These are phyloP conservation scores for Malacoraja senta DNA, from an alignment of 2,797 vertebrate species.

Conservation along the genomic window DNA sequence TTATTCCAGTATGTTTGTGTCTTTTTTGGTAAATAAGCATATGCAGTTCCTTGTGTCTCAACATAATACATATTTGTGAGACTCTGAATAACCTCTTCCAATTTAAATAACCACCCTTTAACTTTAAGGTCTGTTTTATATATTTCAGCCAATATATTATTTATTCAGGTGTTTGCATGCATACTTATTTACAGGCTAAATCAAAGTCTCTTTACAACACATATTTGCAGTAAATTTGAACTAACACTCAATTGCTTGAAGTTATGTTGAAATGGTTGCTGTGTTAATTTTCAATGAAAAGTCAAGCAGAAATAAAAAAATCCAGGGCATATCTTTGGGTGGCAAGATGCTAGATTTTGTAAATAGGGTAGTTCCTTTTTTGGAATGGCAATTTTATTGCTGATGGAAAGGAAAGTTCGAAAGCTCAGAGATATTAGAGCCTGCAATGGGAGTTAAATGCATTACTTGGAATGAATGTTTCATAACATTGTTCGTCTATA, in stretches of 20 bases:
- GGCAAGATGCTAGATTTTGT: not conserved
- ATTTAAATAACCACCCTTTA: not conserved
- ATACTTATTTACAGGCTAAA: not conserved
- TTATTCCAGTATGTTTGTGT: too few relatives aligned
- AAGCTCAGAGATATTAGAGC: conserved; percentile 44
- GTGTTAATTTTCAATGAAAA: not conserved
- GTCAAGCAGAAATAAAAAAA: not conserved
- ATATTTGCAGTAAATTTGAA: not conserved
- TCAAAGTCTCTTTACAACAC: not conserved
- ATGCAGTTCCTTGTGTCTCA: too few relatives aligned
- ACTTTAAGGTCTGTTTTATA: not conserved
- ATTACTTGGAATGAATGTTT: not conserved
- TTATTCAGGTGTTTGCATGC: not conserved
- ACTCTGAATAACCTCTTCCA: not conserved
- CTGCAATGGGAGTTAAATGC: not conserved
- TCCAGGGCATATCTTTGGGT: not conserved
- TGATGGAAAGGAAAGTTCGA: conserved; percentile 48
- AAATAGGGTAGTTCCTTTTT: not conserved
- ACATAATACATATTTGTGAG: not conserved
- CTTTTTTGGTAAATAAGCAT: too few relatives aligned
- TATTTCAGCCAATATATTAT: not conserved
- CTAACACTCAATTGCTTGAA: not conserved
- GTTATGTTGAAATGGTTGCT: not conserved
- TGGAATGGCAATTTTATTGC: conserved; percentile 47
- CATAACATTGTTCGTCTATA: not conserved